Evolutionary conservation across 2,888 invertebrate genomes (phyloP), one percentile per base, ranked within the genome.

Genomic region (Dastarcus helophoroides): DNA sequence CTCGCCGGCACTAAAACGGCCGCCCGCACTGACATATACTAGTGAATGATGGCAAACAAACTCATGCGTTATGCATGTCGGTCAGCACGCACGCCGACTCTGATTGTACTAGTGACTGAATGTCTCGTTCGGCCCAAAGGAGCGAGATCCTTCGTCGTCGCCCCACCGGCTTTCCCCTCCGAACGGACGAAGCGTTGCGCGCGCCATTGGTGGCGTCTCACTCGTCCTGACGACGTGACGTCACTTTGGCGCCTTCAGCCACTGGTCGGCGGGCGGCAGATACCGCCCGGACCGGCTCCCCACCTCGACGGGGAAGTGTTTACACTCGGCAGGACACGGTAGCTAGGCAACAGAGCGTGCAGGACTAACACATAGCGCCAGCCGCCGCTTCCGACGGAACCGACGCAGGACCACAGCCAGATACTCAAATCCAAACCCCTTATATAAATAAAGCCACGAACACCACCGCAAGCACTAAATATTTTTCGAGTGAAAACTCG

Each of bases 21-120:
- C 8, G 7, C 26, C 17, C 22, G 16, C 29, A 12, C 31, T 35
- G 29, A 14, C 35, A 35, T 29, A 15, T 35, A 30, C 36, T 19
- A 19, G 19, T n/a, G 19, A 7, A 7, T 19, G 19, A 19, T 7
- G 7, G 19, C 7, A 7, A 19, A 19, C 19, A 19, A 19, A 63
- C 65, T 71, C 68, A 70, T 72, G 70, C 69, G 71, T 71, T 63
- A 66, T 65, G 65, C 66, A 67, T 67, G 48, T 53, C 54, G 44
- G 48, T 45, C 48, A 46, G 42, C 64, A 67, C 65, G 63, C 65
- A 56, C 60, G 58, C 55, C 62, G 58, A 53, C 58, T 59, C 57
- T 56, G 70, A 68, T 69, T 71, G 67, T 53, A 73, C 70, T 70
- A 71, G 68, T 66, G 67, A 68, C 68, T 64, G 65, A 62, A 47